Evolutionary conservation across 2,113 vertebrate species (phyloP).

Genomic region (Hymenochirus boettgeri): DNA sequence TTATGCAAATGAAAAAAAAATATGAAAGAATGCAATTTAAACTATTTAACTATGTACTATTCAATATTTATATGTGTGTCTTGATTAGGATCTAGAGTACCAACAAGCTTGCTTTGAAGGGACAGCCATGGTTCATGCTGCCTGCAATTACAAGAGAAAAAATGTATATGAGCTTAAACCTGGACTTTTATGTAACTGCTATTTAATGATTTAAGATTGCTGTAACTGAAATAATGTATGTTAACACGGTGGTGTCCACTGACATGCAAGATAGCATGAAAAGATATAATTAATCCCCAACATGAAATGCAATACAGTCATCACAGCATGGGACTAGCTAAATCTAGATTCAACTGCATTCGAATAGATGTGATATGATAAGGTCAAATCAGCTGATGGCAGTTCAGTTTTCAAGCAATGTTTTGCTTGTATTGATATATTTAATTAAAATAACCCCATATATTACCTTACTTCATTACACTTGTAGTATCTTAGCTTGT

Average conservation of each 20-base stretch:
- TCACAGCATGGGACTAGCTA: neutral
- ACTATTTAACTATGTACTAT: no score
- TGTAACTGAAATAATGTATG: neutral
- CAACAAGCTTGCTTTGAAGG: no score
- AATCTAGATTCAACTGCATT: neutral
- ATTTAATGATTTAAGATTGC: neutral
- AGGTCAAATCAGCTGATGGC: neutral
- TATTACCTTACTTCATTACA: neutral
- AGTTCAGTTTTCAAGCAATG: neutral
- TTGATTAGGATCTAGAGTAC: no score
- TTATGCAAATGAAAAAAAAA: no score
- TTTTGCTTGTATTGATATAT: neutral
- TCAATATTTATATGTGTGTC: no score
- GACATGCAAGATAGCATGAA: neutral
- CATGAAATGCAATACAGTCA: neutral
- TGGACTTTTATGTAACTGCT: neutral
- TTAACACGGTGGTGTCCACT: neutral
- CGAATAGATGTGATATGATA: constrained; percentile 1
- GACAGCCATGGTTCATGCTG: no score
- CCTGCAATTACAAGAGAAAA: no score
- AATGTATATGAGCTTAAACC: no score
- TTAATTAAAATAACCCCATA: neutral
- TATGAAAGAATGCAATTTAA: no score
- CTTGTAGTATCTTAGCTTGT: neutral
- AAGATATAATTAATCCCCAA: neutral